These are phyloP conservation scores for Heliconius hermathena DNA, from an alignment of 1,140 invertebrate genomes.

Conservation along the genomic window DNA sequence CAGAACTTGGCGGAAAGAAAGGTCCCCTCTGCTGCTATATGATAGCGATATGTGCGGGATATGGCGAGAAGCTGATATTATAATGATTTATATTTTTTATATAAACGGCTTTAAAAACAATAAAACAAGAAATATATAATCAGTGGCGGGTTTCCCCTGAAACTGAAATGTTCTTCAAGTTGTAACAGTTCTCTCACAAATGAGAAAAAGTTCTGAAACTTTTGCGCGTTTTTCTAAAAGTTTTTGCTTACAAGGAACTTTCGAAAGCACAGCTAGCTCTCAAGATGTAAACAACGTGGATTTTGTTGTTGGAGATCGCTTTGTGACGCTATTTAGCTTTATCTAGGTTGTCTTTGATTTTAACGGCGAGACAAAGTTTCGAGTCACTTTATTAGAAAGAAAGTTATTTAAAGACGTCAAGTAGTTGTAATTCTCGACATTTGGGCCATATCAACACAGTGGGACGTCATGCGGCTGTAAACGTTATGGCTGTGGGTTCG, in stretches of 20 bases:
- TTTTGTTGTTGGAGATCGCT: background rate
- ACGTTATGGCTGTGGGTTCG: too few species aligned
- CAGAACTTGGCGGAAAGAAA: too few species aligned
- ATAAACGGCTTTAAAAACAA: background rate
- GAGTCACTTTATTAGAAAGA: background rate
- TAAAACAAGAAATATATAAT: background rate
- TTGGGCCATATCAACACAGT: too few species aligned
- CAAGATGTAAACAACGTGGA: constrained; percentile 13
- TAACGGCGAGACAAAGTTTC: background rate
- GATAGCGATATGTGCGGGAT: too few species aligned
- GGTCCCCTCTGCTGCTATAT: too few species aligned
- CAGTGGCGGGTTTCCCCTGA: background rate
- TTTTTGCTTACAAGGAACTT: constrained; percentile 6
- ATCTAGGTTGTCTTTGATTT: constrained; percentile 1
- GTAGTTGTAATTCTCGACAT: too few species aligned
- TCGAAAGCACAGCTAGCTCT: background rate
- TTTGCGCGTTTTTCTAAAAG: constrained; percentile 10
- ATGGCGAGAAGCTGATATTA: too few species aligned
- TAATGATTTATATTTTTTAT: too few species aligned
- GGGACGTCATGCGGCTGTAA: too few species aligned
- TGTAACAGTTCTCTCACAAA: constrained; percentile 9
- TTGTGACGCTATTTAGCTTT: background rate
- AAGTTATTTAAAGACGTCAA: background rate
- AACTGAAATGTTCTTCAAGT: constrained; percentile 2
- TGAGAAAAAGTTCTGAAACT: constrained; percentile 9